A percentile compares a stretch with the other conserved stretches of the same genome.
Conservation (phyloP, 1,140 invertebrate species). For the Drosophila subobscura region DNA sequence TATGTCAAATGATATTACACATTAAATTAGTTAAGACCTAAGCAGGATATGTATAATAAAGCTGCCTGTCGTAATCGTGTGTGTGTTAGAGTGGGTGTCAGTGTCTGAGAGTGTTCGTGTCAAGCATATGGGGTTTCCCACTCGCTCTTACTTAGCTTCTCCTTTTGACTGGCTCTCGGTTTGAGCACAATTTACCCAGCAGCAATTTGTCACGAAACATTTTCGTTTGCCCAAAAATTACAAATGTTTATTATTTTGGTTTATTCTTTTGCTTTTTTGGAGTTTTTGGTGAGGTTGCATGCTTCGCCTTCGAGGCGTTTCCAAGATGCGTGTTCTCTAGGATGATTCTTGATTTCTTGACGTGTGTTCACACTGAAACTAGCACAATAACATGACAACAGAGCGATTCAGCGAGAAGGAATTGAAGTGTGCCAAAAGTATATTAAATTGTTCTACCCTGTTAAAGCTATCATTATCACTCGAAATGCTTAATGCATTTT, state of each 20-base stretch:
- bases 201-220: slow-evolving; percentile 76
- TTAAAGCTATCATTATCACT: neutral
- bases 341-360: slow-evolving; percentile 33
- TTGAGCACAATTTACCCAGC: slow-evolving; percentile 53
- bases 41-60: slow-evolving; percentile 58
- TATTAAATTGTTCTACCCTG: neutral
- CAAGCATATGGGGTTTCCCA: slow-evolving; percentile 35
- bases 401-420: neutral
- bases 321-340: slow-evolving; percentile 33
- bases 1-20: slow-evolving; percentile 80
- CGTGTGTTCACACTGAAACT: slow-evolving; percentile 49
- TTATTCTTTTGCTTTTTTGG: slow-evolving; percentile 22
- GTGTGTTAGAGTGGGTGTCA: slow-evolving; percentile 23
- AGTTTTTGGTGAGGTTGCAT: slow-evolving; percentile 28
- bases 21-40: slow-evolving; percentile 78
- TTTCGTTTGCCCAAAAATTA: slow-evolving; percentile 53
- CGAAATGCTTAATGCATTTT: slow-evolving; percentile 61
- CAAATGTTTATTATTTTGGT: slow-evolving; percentile 52
- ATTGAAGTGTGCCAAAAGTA: neutral
- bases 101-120: slow-evolving; percentile 38
- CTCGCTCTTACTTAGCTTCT: slow-evolving; percentile 35
- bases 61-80: slow-evolving; percentile 46
- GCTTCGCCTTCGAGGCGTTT: slow-evolving; percentile 57
- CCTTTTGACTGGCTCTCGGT: slow-evolving; percentile 27
- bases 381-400: slow-evolving; percentile 25